Evolutionary conservation across 2,888 invertebrate genomes (phyloP).

Genomic region (Phengaris arion): DNA sequence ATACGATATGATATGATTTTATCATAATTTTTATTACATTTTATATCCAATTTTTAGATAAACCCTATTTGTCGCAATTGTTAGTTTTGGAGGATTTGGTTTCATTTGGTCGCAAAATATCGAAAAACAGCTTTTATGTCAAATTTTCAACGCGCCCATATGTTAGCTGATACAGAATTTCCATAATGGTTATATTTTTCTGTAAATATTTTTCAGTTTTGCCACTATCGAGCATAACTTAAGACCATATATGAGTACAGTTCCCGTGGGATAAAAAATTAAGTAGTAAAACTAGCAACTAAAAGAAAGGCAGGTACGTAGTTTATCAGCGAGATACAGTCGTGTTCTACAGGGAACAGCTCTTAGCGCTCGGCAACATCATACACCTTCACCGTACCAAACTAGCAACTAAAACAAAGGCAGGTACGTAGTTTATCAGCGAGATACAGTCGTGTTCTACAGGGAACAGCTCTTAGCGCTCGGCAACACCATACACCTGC

Average conservation of each 20-base stretch:
- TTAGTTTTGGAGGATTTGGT: too few relatives aligned
- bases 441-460: neutral
- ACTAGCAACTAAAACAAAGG: neutral
- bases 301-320: neutral
- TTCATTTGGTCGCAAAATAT: too few relatives aligned
- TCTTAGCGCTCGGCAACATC: neutral
- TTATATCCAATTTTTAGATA: too few relatives aligned
- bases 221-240: too few relatives aligned
- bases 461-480: neutral
- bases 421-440: slow-evolving; percentile 2
- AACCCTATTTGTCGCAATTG: too few relatives aligned
- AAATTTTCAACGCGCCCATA: too few relatives aligned
- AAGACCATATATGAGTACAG: neutral
- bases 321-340: neutral
- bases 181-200: too few relatives aligned
- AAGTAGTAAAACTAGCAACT: neutral
- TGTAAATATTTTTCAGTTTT: too few relatives aligned
- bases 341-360: slow-evolving; percentile 2
- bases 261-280: neutral
- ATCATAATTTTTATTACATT: too few relatives aligned
- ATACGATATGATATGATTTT: too few relatives aligned
- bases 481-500: neutral
- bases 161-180: too few relatives aligned
- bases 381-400: neutral
- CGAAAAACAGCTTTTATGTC: too few relatives aligned